These are phyloP conservation scores for Gambusia affinis DNA, from an alignment of 2,113 vertebrate genomes.

Conservation along the genomic window DNA sequence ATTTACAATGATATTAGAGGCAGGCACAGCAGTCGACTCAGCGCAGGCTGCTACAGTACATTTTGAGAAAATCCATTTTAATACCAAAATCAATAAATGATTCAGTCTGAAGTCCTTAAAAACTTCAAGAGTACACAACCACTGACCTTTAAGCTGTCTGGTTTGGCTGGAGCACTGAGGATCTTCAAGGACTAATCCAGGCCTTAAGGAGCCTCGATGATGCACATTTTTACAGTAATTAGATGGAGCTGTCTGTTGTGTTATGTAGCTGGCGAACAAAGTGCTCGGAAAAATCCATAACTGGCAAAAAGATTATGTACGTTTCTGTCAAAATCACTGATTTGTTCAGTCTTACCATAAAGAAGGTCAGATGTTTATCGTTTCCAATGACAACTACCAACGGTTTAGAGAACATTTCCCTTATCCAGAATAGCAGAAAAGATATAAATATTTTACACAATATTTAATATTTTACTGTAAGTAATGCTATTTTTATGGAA, in stretches of 20 bases:
- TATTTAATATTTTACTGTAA: too few relatives aligned
- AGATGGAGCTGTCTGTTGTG: conserved; percentile 46
- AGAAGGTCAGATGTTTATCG: too few relatives aligned
- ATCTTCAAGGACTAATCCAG: conserved; percentile 55
- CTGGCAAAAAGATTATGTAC: conserved; percentile 33
- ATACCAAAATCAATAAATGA: conserved; percentile 64
- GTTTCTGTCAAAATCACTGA: conserved; percentile 51
- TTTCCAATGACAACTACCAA: too few relatives aligned
- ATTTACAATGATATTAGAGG: conserved; percentile 57
- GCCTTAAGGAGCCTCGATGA: conserved; percentile 43
- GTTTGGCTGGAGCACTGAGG: conserved; percentile 51
- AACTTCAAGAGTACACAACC: conserved; percentile 51
- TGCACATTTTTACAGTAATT: conserved; percentile 54
- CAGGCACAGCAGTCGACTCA: conserved; percentile 18
- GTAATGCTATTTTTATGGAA: too few relatives aligned
- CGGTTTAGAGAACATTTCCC: too few relatives aligned
- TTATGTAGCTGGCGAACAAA: conserved; percentile 47
- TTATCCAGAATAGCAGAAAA: too few relatives aligned
- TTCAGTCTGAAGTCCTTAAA: conserved; percentile 60
- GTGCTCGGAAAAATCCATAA: conserved; percentile 65
- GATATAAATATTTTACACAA: too few relatives aligned
- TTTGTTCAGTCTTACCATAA: conserved; percentile 19
- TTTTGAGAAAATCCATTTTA: conserved; percentile 74
- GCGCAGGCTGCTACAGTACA: conserved; percentile 37
- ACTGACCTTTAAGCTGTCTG: conserved; percentile 64